These are phyloP conservation scores for Troides helena DNA, from an alignment of 2,888 invertebrate species.

Conservation along the genomic window DNA sequence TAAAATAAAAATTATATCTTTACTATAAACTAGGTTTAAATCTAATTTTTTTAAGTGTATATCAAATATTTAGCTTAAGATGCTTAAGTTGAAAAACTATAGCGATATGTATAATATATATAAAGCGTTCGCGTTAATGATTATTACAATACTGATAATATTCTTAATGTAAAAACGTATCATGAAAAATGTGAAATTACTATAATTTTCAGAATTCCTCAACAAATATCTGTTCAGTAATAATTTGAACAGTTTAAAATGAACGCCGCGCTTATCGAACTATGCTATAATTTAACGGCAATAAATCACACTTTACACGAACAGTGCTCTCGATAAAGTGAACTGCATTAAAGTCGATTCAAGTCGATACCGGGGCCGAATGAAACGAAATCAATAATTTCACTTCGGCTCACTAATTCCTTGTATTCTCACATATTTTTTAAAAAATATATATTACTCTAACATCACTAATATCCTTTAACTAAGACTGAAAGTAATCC, in stretches of 20 bases:
- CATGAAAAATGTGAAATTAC: background rate
- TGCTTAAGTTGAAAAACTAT: too few species aligned
- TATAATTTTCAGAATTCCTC: background rate
- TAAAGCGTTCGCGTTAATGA: too few species aligned
- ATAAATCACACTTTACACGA: constrained; percentile 26
- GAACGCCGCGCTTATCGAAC: constrained; percentile 17
- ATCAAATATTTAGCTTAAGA: background rate
- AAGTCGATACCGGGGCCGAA: constrained; percentile 3
- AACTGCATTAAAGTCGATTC: constrained; percentile 24
- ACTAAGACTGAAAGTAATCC: too few species aligned
- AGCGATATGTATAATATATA: too few species aligned
- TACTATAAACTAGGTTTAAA: too few species aligned
- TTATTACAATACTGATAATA: too few species aligned
- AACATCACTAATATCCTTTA: too few species aligned
- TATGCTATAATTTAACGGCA: constrained; percentile 22
- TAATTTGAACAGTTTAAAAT: constrained; percentile 20
- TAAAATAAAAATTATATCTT: too few species aligned
- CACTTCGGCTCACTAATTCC: background rate
- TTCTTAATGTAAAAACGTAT: too few species aligned
- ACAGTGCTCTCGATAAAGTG: constrained; percentile 25
- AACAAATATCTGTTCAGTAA: constrained; percentile 13
- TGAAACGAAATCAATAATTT: constrained; percentile 4
- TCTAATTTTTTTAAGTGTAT: background rate
- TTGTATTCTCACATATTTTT: background rate
- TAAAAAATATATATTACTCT: too few species aligned